Conservation (phyloP, 2,113 vertebrate genomes). For the Grammomys dolichurus region DNA sequence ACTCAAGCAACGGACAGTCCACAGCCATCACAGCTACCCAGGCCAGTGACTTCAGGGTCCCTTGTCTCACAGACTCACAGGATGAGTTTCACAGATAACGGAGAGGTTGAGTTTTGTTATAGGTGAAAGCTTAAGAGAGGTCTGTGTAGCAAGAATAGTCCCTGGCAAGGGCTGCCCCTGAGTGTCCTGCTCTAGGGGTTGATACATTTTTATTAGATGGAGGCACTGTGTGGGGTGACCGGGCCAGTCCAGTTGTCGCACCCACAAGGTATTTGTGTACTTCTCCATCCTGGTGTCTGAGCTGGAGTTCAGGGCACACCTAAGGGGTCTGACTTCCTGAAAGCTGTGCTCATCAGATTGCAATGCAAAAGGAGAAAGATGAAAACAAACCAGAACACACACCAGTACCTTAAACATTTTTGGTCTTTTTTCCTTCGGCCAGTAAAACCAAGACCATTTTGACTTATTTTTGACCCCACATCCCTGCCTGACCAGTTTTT, state of each 20-base stretch:
- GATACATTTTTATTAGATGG: not conserved
- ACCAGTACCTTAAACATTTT: not conserved
- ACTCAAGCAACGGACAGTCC: not conserved
- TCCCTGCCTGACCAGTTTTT: not conserved
- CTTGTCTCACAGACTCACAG: too few species aligned
- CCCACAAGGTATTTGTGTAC: not conserved
- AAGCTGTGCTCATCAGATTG: not conserved
- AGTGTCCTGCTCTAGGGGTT: not conserved
- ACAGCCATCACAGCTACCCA: not conserved
- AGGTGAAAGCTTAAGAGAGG: not conserved
- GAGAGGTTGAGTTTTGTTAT: not conserved
- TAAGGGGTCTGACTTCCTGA: not conserved
- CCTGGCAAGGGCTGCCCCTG: not conserved
- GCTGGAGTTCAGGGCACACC: not conserved
- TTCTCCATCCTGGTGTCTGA: not conserved
- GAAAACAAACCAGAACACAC: not conserved
- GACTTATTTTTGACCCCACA: not conserved
- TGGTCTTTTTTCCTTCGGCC: not conserved
- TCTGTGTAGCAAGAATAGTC: not conserved
- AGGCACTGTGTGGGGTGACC: not conserved
- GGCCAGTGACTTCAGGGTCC: not conserved
- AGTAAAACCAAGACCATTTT: not conserved
- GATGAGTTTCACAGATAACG: not conserved
- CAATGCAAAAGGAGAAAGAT: not conserved
- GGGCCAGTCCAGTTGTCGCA: not conserved